Percentiles rank a stretch among this genome's conserved stretches.
Evolutionary conservation across 2,113 vertebrate species (phyloP).

Genomic region (Physeter macrocephalus): DNA sequence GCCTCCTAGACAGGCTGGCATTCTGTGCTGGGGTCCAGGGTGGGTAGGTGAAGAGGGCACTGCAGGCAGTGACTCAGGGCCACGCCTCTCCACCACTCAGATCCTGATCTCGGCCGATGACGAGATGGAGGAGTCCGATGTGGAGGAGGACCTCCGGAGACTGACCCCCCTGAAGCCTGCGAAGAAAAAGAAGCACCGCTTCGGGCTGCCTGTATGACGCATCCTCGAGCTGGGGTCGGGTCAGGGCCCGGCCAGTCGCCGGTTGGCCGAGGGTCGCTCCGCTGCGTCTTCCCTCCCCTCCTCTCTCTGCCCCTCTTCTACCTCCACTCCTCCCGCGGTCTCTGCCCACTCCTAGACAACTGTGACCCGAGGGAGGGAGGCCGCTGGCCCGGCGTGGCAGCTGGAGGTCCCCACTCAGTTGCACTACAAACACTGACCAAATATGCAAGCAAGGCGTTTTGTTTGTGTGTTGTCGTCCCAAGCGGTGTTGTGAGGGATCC

Average conservation of each 20-base stretch:
- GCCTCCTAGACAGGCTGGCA: background rate
- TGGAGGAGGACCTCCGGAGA: conserved; percentile 91
- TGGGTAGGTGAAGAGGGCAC: background rate
- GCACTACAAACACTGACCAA: conserved; percentile 83
- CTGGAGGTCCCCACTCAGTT: conserved; percentile 76
- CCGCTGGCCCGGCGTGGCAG: background rate
- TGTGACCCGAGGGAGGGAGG: conserved; percentile 63
- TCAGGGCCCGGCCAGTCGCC: conserved; percentile 40
- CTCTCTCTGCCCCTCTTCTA: conserved; percentile 51
- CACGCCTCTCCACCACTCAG: conserved; percentile 72
- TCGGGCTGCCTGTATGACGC: conserved; percentile 94
- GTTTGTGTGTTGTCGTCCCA: conserved; percentile 39
- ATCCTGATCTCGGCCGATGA: conserved; percentile 98
- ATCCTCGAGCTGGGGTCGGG: conserved; percentile 59
- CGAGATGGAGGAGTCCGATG: conserved; percentile 95
- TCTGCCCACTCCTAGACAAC: conserved; percentile 60
- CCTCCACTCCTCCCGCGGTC: conserved; percentile 53
- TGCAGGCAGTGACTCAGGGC: background rate
- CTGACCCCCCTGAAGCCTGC: conserved; percentile 89
- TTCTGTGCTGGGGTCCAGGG: background rate
- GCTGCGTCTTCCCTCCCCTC: conserved; percentile 48
- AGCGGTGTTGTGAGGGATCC: background rate
- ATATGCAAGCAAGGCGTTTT: conserved; percentile 80
- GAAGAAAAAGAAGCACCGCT: conserved; percentile 96
- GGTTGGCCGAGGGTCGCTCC: conserved; percentile 62